Conservation (phyloP, 2,797 vertebrate species). For the Cercopithecus diana region DNA sequence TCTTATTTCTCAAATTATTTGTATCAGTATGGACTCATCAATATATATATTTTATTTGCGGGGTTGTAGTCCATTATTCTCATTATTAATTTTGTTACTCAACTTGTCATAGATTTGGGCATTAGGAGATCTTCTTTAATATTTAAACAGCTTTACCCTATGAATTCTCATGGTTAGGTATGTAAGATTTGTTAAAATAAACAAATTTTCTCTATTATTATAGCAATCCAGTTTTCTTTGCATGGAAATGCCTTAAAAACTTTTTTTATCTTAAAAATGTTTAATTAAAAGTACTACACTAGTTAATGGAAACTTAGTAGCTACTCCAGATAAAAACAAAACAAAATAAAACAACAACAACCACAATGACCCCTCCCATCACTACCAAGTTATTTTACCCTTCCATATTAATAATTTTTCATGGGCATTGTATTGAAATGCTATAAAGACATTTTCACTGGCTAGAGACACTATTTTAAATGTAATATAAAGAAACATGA, state of each 20-base stretch:
- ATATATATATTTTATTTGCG: slow-evolving; percentile 1
- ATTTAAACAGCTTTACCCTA: background rate
- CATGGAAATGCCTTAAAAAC: background rate
- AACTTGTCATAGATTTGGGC: background rate
- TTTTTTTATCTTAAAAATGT: slow-evolving; percentile 30
- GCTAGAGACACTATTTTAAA: background rate
- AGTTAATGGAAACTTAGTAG: background rate
- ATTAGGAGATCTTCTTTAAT: background rate
- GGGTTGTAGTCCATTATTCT: background rate
- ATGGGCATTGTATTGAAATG: background rate
- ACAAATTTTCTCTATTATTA: background rate
- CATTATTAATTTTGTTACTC: slow-evolving; percentile 46
- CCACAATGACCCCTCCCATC: background rate
- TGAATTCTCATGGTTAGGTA: slow-evolving; percentile 22
- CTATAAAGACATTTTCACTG: background rate
- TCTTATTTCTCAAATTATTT: background rate
- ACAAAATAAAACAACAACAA: background rate
- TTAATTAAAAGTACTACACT: background rate
- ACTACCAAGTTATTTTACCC: background rate
- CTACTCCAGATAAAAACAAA: background rate
- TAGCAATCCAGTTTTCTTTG: background rate
- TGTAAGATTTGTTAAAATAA: background rate
- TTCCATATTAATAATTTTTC: background rate
- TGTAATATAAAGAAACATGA: slow-evolving; percentile 33
- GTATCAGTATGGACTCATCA: background rate